Evolutionary conservation across 2,113 vertebrate genomes (phyloP), one percentile per base, ranked within the genome.

Genomic region (Lampris incognitus): DNA sequence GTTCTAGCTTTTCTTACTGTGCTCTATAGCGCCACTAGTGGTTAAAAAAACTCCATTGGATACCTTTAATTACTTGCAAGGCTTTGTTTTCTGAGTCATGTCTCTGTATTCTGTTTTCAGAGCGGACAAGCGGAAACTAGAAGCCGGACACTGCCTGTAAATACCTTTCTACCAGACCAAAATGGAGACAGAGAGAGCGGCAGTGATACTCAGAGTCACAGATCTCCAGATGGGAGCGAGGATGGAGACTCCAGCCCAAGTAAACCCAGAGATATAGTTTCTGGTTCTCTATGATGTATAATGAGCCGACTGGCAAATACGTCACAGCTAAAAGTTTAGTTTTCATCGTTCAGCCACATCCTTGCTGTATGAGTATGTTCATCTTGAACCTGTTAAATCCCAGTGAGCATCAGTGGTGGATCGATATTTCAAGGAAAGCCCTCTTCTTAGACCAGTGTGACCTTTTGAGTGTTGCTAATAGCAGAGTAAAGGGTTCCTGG

Each of bases 121-220:
- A 92, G 66, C 50, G 90, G 77, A 72, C 75, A 81, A 36, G 91
- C 81, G 2, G 92, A 95, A 66, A 92, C 87, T 70, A 96, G 94
- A 74, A 96, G 94, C 55, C 97, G 95, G 63, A 98, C 94, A 0
- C 78, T 96, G 84, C 96, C 96, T 8, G 94, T 94, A 38, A 96
- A 95, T 76, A 92, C 95, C 59, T 88, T 93, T 37, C 92, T 90
- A 50, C 7, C 85, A 3, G 85, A 91, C 1, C 95, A 96, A 83
- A 96, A 94, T 0, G 94, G 92, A 65, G 93, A 93, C 1, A 92
- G 88, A 84, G 93, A 91, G 11, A 90, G 77, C 11, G 79, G 87
- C 42, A 84, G 89, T 0, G 87, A 92, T 41, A 78, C 85, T 4
- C 84, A 89, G 0, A 70, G 86, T 3, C 88, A 93, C 0, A 93